Conservation (phyloP, 2,113 vertebrate genomes). For the Vireo altiloquus region DNA sequence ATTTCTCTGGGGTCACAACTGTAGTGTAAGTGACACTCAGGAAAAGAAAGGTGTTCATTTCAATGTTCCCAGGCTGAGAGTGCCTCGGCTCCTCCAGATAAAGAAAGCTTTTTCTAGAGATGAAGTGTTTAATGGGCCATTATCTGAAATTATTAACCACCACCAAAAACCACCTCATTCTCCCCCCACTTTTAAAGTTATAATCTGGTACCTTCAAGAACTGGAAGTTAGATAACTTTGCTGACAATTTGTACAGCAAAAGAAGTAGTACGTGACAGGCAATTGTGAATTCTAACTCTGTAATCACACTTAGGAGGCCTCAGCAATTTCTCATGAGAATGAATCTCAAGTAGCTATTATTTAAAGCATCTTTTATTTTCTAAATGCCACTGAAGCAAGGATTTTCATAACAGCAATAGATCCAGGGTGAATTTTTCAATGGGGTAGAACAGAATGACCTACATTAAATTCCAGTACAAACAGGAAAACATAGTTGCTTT, state of each 20-base stretch:
- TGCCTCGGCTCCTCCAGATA: background rate
- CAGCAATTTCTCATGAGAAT: background rate
- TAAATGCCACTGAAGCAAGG: background rate
- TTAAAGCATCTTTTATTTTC: constrained; percentile 23
- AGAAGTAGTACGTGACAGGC: background rate
- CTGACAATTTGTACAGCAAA: background rate
- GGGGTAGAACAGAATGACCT: background rate
- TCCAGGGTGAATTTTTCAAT: background rate
- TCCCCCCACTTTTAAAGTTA: background rate
- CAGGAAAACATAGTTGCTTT: background rate
- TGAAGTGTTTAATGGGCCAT: background rate
- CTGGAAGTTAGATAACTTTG: background rate
- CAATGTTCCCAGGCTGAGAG: background rate
- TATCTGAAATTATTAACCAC: background rate
- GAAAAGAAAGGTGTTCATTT: background rate
- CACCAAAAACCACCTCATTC: background rate
- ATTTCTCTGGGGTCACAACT: background rate
- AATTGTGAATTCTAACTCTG: background rate
- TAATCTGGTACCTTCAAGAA: background rate
- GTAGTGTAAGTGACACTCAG: background rate
- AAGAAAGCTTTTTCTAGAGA: background rate
- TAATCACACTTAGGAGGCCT: background rate
- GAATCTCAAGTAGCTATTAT: constrained; percentile 23
- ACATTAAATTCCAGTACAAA: background rate
- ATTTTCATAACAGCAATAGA: background rate